Evolutionary conservation across 2,797 vertebrate species (phyloP).

Genomic region (Cyprinella venusta): DNA sequence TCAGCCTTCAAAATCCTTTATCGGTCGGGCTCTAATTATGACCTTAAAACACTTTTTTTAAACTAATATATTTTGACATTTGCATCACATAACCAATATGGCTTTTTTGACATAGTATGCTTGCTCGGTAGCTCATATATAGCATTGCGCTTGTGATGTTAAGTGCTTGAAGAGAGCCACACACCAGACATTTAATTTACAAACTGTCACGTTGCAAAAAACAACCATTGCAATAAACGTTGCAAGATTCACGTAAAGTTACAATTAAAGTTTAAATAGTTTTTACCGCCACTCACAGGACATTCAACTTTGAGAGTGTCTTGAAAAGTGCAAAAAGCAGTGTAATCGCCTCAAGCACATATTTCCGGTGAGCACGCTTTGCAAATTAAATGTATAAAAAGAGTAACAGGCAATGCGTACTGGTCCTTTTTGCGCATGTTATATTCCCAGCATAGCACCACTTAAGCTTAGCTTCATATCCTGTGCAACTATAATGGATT

Average conservation of each 20-base stretch:
- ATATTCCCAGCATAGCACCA: neutral
- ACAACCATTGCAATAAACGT: neutral
- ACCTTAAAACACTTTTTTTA: neutral
- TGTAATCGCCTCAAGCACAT: neutral
- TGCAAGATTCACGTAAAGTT: neutral
- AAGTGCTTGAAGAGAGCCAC: neutral
- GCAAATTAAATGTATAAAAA: neutral
- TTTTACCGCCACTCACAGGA: neutral
- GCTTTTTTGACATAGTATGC: neutral
- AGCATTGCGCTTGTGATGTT: neutral
- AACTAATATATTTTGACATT: neutral
- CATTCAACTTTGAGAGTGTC: neutral
- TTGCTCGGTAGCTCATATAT: neutral
- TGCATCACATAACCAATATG: neutral
- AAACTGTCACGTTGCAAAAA: neutral
- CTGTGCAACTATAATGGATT: slow-evolving; percentile 11
- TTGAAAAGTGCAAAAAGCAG: neutral
- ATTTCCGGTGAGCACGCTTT: neutral
- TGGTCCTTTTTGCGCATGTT: neutral
- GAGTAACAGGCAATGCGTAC: neutral
- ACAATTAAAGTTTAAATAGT: neutral
- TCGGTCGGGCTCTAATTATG: too few relatives aligned
- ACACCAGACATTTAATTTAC: neutral
- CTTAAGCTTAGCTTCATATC: slow-evolving; percentile 24
- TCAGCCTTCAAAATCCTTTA: too few relatives aligned